Base-by-base conservation (phyloP, 2,797 vertebrate genomes). In the Valencia hispanica region DNA sequence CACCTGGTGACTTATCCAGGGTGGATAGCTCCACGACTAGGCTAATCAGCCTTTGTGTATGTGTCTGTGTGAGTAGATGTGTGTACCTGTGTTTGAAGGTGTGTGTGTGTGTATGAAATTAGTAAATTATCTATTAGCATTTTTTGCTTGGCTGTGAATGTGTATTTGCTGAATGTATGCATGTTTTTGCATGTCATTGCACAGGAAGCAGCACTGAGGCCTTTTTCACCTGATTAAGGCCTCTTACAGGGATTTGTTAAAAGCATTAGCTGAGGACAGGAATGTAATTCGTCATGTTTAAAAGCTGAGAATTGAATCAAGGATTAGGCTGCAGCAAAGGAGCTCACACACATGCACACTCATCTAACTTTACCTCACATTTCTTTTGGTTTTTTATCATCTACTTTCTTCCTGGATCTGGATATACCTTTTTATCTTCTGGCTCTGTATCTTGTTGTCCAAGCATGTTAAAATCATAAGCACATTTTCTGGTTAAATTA, bases 251-350 rank as follows among this genome's bases (percentile, higher is more conserved):
- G 96, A 97, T 96, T 96, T 97, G 97, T 98, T 99, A 98, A 98
- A 98, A 97, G 97, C 97, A 98, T 99, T 99, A 99, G 95, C 95
- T 96, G 96, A 95, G 97, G 96, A 97, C 96, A 97, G 96, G 96
- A 96, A 96, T 93, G 97, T 97, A 97, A 99, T 99, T 98, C 95
- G 96, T 99, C 97, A 98, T 98, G 97, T 99, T 98, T 99, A 98
- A 98, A 96, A 94, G 94, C 94, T 96, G 95, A 89, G 95, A 98
- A 99, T 99, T 97, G 96, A 98, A 99, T 98, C 96, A 97, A 93
- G 94, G 91, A 94, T 92, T 92, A 91, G 77, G 75, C 86, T 80
- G 82, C 93, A 69, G 96, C 94, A 98, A 97, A 98, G 97, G 96
- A 97, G 95, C 84, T 39, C 77, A 76, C 78, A 79, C 32, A 91